A percentile compares a stretch with the other conserved stretches of the same genome.
Evolutionary conservation across 2,113 vertebrate genomes (phyloP).

Genomic region (Cardinalis cardinalis): DNA sequence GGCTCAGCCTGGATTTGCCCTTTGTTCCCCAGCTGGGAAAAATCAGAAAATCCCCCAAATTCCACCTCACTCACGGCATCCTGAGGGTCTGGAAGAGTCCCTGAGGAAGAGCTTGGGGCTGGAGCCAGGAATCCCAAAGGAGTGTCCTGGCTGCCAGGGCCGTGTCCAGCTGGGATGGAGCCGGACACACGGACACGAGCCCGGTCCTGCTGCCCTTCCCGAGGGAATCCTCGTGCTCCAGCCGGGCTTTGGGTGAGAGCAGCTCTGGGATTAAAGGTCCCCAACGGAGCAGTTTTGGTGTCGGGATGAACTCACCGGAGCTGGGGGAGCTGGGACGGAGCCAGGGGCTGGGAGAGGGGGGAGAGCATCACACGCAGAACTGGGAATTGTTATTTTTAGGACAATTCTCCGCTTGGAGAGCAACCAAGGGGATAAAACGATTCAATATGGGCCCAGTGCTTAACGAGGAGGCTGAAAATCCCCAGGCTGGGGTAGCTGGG

Average conservation of each 20-base stretch:
- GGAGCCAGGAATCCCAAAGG: background rate
- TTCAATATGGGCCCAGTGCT: constrained; percentile 28
- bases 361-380: background rate
- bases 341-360: background rate
- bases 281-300: background rate
- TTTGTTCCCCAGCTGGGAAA: background rate
- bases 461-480: background rate
- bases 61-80: background rate
- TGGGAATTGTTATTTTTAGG: constrained; percentile 55
- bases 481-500: background rate
- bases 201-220: background rate
- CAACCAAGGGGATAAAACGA: background rate
- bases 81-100: background rate
- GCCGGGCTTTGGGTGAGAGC: background rate
- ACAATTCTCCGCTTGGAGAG: constrained; percentile 15
- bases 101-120: background rate
- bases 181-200: background rate
- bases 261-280: background rate
- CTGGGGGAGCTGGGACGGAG: background rate
- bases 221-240: background rate
- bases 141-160: background rate
- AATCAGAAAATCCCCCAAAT: background rate
- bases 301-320: background rate
- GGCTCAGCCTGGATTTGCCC: background rate
- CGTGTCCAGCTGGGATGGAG: background rate